A percentile compares a stretch with the other conserved stretches of the same genome.
Evolutionary conservation across 2,888 invertebrate species (phyloP).

Genomic region (Empis stercorea): DNA sequence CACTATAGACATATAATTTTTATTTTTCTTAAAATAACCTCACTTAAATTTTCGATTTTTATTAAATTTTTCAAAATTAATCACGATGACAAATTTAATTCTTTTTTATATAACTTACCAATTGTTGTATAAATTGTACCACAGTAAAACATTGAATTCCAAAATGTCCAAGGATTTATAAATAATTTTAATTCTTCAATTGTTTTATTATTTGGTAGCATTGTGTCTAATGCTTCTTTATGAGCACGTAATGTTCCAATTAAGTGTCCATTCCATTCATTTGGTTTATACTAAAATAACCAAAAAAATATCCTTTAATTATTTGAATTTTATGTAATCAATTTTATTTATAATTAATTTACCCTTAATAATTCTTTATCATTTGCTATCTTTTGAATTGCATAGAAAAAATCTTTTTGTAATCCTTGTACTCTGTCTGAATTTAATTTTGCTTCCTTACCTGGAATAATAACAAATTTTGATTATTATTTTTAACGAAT

Average conservation of each 20-base stretch:
- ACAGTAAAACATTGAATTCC: slow-evolving; percentile 77
- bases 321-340: background rate
- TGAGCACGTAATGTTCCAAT: slow-evolving; percentile 40
- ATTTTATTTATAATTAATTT: slow-evolving; percentile 2
- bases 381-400: slow-evolving; percentile 24
- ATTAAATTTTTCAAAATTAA: too few species aligned
- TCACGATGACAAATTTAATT: too few species aligned
- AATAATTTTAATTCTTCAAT: slow-evolving; percentile 22
- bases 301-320: background rate
- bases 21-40: too few species aligned
- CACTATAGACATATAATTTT: too few species aligned
- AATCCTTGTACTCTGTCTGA: slow-evolving; percentile 14
- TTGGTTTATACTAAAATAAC: slow-evolving; percentile 22
- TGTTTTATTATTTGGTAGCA: slow-evolving; percentile 20
- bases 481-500: too few species aligned
- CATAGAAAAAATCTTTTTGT: slow-evolving; percentile 24
- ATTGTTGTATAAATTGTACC: slow-evolving; percentile 83
- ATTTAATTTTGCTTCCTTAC: slow-evolving; percentile 13
- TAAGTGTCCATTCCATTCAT: slow-evolving; percentile 40
- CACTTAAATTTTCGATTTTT: too few species aligned
- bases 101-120: slow-evolving; percentile 46
- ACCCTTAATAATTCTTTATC: slow-evolving; percentile 29
- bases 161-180: slow-evolving; percentile 61
- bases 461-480: slow-evolving; percentile 15
- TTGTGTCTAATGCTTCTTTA: slow-evolving; percentile 37